Evolutionary conservation across 92 coral and sea anemone genomes (phyloP), one percentile per base, ranked within the genome.

Genomic region (Epizoanthus fatuus): DNA sequence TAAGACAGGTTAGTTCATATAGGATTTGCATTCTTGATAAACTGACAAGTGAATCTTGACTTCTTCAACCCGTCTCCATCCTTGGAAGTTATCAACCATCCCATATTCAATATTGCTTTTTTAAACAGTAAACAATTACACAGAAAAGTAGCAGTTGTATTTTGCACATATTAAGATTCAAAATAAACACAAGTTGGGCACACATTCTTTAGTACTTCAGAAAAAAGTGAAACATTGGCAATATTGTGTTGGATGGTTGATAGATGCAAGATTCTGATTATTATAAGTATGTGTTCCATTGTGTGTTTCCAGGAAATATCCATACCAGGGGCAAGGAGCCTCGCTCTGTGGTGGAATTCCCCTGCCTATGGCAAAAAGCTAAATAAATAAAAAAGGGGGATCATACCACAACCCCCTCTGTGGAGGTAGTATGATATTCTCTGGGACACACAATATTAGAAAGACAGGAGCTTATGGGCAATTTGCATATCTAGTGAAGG

Each of bases 1-100:
- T 68, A 84, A 84, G 53, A 47, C 63, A 84, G 88, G 88, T 84
- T 72, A 45, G 88, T 84, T 81, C 72, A 79, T 79, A 58, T n/a
- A 58, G 20, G 63, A 15, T 58, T 58, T 15, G 25, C 59, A 55
- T 55, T 55, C 59, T 55, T 55, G 17, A 55, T 55, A 55, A 55
- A 55, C 59, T 55, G 59, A 55, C 59, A 55, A 55, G 13, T 63
- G 39, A 63, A 63, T 63, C 68, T 63, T 63, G 68, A 63, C 37
- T 19, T 17, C 35, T 25, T 17, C 13, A 63, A 63, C 68, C 37
- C 68, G 37, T 55, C 59, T 55, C 17, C 59, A 55, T 11, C 59
- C 0, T 55, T 55, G 59, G n/a, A 55, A 55, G 59, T 55, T 55
- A 55, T 55, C 59, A 55, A 55, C 59, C 59, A 55, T 55, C 59